Conservation (phyloP, 1,140 invertebrate species). For the Sitobion miscanthi region DNA sequence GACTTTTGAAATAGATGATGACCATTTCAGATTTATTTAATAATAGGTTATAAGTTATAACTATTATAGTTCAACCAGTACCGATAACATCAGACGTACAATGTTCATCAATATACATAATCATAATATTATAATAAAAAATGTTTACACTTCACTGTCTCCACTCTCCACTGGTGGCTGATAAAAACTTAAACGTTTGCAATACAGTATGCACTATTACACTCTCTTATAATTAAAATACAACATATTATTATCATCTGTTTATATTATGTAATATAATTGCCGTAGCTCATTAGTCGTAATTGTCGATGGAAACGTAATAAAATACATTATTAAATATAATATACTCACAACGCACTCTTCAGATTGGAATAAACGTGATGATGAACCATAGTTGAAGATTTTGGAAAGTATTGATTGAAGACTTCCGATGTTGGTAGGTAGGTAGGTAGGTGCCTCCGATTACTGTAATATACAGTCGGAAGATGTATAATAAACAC, state of each 20-base stretch:
- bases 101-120: neutral
- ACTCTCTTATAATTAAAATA: neutral
- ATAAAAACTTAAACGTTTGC: neutral
- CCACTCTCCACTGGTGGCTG: no score
- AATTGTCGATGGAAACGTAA: neutral
- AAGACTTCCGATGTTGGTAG: neutral
- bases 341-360: neutral
- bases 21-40: neutral
- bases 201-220: neutral
- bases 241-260: no score
- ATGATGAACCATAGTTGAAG: slow-evolving; percentile 3
- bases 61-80: neutral
- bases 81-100: neutral
- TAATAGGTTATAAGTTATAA: neutral
- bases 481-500: neutral
- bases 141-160: no score
- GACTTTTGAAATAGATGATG: neutral
- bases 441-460: neutral
- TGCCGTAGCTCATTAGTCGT: neutral
- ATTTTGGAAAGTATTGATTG: neutral
- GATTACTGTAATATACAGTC: neutral
- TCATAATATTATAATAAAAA: neutral
- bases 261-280: no score
- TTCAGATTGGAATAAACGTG: neutral
- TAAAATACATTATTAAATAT: neutral